A percentile compares a stretch with the other conserved stretches of the same genome.
Evolutionary conservation across 1,140 invertebrate species (phyloP).

Genomic region (Orius insidiosus): DNA sequence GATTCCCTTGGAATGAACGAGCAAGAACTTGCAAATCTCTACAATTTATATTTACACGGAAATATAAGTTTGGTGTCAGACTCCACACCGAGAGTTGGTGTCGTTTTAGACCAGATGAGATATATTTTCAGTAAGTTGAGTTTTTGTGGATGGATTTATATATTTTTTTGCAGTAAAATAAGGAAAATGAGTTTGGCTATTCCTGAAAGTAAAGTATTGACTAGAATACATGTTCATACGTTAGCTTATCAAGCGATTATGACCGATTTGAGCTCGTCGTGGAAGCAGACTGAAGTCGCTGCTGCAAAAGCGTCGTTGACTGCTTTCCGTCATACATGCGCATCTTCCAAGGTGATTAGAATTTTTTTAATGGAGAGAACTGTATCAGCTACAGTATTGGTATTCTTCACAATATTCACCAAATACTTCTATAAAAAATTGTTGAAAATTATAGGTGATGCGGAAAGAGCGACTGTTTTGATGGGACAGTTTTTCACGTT

Average conservation of each 20-base stretch:
- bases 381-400: too few species aligned
- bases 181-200: slow-evolving; percentile 9
- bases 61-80: slow-evolving; percentile 59
- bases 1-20: slow-evolving; percentile 87
- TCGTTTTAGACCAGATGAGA: slow-evolving; percentile 69
- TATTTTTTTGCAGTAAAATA: slow-evolving; percentile 12
- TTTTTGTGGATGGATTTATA: not conserved
- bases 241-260: slow-evolving; percentile 74
- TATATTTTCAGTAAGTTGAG: slow-evolving; percentile 34
- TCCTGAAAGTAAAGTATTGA: slow-evolving; percentile 32
- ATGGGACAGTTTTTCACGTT: slow-evolving; percentile 73
- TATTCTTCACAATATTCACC: not conserved
- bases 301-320: slow-evolving; percentile 71
- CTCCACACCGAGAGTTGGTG: slow-evolving; percentile 60
- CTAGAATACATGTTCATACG: slow-evolving; percentile 71
- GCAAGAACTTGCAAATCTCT: slow-evolving; percentile 65
- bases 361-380: not conserved
- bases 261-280: slow-evolving; percentile 30
- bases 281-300: slow-evolving; percentile 61
- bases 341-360: slow-evolving; percentile 37
- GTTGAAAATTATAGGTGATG: slow-evolving; percentile 45
- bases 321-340: slow-evolving; percentile 71
- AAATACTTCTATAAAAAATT: not conserved
- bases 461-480: slow-evolving; percentile 49
- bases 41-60: slow-evolving; percentile 46